Percentiles rank a stretch among this genome's conserved stretches.
These are phyloP conservation scores for Stenopsyche tienmushanensis DNA, from an alignment of 1,140 invertebrate genomes.

Conservation along the genomic window DNA sequence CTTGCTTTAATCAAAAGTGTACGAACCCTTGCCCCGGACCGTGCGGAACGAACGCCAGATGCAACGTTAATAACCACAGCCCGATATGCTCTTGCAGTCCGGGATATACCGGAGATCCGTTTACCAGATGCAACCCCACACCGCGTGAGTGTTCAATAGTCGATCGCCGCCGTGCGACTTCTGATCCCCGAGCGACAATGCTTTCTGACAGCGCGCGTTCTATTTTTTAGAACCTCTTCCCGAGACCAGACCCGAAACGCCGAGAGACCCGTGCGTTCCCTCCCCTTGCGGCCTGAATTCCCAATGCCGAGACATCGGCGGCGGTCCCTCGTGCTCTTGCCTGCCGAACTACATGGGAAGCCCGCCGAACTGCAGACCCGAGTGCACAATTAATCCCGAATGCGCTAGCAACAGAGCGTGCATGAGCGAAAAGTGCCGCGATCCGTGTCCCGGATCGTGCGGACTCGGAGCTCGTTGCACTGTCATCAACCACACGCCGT, in stretches of 20 bases:
- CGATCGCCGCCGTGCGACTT: neutral
- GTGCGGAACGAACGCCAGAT: constrained; percentile 61
- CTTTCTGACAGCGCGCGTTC: neutral
- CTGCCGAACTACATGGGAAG: constrained; percentile 63
- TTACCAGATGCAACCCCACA: constrained; percentile 55
- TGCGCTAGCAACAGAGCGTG: constrained; percentile 64
- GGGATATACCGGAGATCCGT: constrained; percentile 70
- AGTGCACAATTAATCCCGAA: constrained; percentile 67
- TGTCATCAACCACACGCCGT: constrained; percentile 65
- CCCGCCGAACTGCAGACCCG: constrained; percentile 69
- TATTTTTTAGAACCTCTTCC: constrained; percentile 30
- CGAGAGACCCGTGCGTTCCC: constrained; percentile 62
- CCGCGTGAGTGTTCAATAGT: constrained; percentile 45
- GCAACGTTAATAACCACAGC: constrained; percentile 69
- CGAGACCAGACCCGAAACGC: constrained; percentile 13
- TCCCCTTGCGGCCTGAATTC: constrained; percentile 71
- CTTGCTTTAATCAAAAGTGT: constrained; percentile 68
- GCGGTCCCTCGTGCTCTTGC: constrained; percentile 65
- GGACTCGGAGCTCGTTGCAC: constrained; percentile 63
- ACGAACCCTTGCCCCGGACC: constrained; percentile 65
- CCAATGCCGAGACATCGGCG: constrained; percentile 63
- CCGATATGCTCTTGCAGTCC: constrained; percentile 72
- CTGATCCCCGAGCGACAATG: constrained; percentile 57
- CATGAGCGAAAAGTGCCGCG: constrained; percentile 65
- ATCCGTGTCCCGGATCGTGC: constrained; percentile 75